phyloP scores from a whole-genome alignment of 2,888 invertebrate species.

The Synergus gifuensis region DNA sequence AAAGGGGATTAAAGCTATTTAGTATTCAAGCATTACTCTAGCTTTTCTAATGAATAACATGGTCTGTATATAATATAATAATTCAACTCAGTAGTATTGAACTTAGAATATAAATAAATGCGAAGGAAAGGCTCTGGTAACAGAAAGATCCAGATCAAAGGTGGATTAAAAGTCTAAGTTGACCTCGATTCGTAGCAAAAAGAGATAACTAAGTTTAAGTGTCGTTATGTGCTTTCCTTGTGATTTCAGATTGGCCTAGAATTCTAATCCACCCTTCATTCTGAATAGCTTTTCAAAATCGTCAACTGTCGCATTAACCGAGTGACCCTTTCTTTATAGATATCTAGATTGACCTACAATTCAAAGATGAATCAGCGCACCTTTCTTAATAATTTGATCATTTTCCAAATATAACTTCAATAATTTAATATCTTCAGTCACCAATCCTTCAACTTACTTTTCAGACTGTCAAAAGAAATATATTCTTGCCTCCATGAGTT shows the following conservation, averaged over 20 bases:
- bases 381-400: not conserved
- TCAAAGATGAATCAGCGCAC: conserved; percentile 3
- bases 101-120: conserved; percentile 8
- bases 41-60: conserved; percentile 17
- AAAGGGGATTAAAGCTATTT: conserved; percentile 16
- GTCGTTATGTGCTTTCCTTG: conserved; percentile 11
- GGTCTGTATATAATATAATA: not conserved
- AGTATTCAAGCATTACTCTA: not conserved
- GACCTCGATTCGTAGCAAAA: conserved; percentile 2
- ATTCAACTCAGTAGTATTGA: not conserved
- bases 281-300: conserved; percentile 21
- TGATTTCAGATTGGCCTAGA: conserved; percentile 24
- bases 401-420: not conserved
- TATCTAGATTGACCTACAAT: conserved; percentile 19
- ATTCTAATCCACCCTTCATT: conserved; percentile 18
- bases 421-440: not conserved
- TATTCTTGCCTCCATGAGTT: too few relatives aligned
- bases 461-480: too few relatives aligned
- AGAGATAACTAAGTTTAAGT: conserved; percentile 17
- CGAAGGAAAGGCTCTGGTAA: conserved; percentile 1
- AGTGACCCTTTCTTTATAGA: conserved; percentile 23
- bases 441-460: not conserved
- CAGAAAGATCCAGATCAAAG: conserved; percentile 16
- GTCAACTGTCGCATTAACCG: conserved; percentile 25
- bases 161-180: conserved; percentile 22